A percentile compares a stretch with the other conserved stretches of the same genome.
Evolutionary conservation across 37 sponge, comb jelly and placozoan genomes (phyloP).

Genomic region (Crambe crambe): DNA sequence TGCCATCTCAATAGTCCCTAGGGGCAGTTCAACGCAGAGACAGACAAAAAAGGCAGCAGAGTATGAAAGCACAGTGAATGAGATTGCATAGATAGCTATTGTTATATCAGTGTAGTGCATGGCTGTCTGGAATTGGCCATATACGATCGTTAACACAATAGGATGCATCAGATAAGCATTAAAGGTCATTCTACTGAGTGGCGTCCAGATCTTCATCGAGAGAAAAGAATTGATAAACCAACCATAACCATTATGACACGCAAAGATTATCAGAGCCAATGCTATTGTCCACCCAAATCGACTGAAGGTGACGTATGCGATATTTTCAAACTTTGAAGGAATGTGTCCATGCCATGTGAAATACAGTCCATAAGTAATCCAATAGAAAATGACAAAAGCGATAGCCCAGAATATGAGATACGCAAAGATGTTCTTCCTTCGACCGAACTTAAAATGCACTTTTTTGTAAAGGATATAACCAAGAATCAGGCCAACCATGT

Average conservation of each 20-base stretch:
- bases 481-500: constrained; percentile 78
- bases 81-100: constrained; percentile 46
- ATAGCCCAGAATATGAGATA: constrained; percentile 39
- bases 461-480: constrained; percentile 72
- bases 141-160: constrained; percentile 58
- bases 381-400: constrained; percentile 19
- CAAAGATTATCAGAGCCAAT: constrained; percentile 63
- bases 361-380: constrained; percentile 64
- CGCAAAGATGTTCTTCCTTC: background rate
- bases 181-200: constrained; percentile 87
- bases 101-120: constrained; percentile 40
- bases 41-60: constrained; percentile 60
- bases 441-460: constrained; percentile 2
- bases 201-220: constrained; percentile 86
- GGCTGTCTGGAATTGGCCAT: constrained; percentile 11
- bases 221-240: constrained; percentile 68
- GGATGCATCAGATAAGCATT: constrained; percentile 87
- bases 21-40: constrained; percentile 73
- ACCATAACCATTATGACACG: constrained; percentile 86
- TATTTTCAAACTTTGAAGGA: constrained; percentile 46
- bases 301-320: constrained; percentile 60
- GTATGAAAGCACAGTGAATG: constrained; percentile 61
- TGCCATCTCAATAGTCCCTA: constrained; percentile 57
- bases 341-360: constrained; percentile 53
- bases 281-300: constrained; percentile 73